phyloP scores from a whole-genome alignment of 2,113 vertebrate species.

The Passer domesticus region DNA sequence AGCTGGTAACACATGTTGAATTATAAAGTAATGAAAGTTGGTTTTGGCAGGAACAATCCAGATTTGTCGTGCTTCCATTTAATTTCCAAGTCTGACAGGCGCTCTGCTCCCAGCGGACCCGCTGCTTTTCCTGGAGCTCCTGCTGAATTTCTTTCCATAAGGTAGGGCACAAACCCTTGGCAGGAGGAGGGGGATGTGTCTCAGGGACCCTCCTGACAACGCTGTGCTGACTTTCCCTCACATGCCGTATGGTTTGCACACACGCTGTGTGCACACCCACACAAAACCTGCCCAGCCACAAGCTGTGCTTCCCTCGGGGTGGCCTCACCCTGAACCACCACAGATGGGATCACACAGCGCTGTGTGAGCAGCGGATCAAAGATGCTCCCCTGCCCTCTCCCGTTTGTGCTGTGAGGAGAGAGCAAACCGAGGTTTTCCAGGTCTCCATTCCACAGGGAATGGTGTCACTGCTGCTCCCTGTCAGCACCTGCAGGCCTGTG shows the following conservation, averaged over 20 bases:
- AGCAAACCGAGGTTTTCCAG: not conserved
- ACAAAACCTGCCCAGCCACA: not conserved
- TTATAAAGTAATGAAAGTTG: slow-evolving; percentile 63
- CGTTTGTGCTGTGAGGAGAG: not conserved
- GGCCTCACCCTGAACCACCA: not conserved
- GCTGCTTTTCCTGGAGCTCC: not conserved
- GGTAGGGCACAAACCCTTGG: not conserved
- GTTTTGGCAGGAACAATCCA: slow-evolving; percentile 59
- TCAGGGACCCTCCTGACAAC: not conserved
- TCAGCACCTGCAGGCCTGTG: not conserved
- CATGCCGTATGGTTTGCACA: slow-evolving; percentile 6
- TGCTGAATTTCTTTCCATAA: not conserved
- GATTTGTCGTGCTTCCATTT: slow-evolving; percentile 39
- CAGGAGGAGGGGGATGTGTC: not conserved
- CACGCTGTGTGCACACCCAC: not conserved
- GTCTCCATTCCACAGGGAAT: not conserved
- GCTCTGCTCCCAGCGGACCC: not conserved
- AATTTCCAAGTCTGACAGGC: slow-evolving; percentile 7
- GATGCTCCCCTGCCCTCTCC: not conserved
- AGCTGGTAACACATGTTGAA: slow-evolving; percentile 65
- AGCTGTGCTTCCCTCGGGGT: fast-evolving
- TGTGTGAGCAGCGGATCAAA: not conserved
- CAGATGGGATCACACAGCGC: not conserved
- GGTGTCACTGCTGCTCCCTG: not conserved
- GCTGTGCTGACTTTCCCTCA: not conserved